Evolutionary conservation across 2,797 vertebrate genomes (phyloP).

Genomic region (Enteromius afrohamiltoni): DNA sequence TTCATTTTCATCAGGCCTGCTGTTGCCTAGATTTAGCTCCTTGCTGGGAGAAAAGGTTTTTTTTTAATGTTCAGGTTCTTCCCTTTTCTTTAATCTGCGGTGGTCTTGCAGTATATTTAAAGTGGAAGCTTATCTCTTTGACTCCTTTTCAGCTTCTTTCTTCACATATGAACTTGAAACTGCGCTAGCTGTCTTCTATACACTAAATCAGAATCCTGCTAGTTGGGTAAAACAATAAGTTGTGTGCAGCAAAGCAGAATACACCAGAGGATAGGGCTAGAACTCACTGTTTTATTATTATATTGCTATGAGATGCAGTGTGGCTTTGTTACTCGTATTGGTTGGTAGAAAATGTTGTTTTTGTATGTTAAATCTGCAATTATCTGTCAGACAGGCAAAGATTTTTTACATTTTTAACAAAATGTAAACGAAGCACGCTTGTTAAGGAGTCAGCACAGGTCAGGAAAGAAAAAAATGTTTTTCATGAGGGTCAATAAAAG

Average conservation of each 20-base stretch:
- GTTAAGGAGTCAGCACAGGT: slow-evolving; percentile 23
- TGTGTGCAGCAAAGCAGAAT: slow-evolving; percentile 57
- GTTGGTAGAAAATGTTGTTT: slow-evolving; percentile 31
- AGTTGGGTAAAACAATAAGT: slow-evolving; percentile 66
- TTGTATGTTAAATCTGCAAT: slow-evolving; percentile 29
- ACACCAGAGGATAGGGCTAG: slow-evolving; percentile 53
- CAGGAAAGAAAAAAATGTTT: slow-evolving; percentile 11
- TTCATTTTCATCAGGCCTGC: slow-evolving; percentile 70
- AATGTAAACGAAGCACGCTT: slow-evolving; percentile 3
- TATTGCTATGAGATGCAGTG: slow-evolving; percentile 46
- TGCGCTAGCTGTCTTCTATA: slow-evolving; percentile 54
- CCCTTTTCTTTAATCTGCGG: slow-evolving; percentile 68
- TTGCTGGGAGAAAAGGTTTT: slow-evolving; percentile 61
- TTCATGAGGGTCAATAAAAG: slow-evolving; percentile 30
- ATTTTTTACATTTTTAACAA: neutral
- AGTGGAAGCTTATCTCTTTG: slow-evolving; percentile 66
- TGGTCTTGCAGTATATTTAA: slow-evolving; percentile 66
- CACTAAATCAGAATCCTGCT: slow-evolving; percentile 62
- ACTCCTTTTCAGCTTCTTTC: slow-evolving; percentile 60
- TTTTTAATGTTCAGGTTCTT: slow-evolving; percentile 64
- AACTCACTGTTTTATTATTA: slow-evolving; percentile 64
- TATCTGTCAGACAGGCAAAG: slow-evolving; percentile 22
- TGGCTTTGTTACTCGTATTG: slow-evolving; percentile 57
- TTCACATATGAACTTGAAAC: slow-evolving; percentile 64
- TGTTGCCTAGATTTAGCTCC: slow-evolving; percentile 67